These are phyloP conservation scores for Eubasilissa regina DNA, from an alignment of 1,140 invertebrate species.

Conservation along the genomic window DNA sequence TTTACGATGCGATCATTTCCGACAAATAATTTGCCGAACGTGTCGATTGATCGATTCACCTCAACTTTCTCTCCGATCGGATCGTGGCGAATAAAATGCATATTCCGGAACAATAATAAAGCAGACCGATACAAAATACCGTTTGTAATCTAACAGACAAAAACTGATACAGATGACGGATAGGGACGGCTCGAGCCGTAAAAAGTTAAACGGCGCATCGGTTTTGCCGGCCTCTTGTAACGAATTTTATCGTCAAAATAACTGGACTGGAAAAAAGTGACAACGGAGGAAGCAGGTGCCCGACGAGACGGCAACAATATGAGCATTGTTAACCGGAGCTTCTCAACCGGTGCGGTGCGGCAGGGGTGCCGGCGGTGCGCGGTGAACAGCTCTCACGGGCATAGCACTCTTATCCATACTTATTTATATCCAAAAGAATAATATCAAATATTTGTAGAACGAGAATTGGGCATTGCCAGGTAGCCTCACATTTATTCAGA, in stretches of 20 bases:
- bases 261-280: constrained; percentile 47
- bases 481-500: too few relatives aligned
- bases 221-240: neutral
- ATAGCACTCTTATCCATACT: too few relatives aligned
- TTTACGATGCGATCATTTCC: too few relatives aligned
- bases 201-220: constrained; percentile 1
- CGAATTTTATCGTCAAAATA: constrained; percentile 48
- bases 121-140: neutral
- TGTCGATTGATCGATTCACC: neutral
- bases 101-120: neutral
- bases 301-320: constrained; percentile 20
- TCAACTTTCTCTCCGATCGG: neutral
- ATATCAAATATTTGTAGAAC: too few relatives aligned
- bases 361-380: too few relatives aligned
- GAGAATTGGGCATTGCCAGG: too few relatives aligned
- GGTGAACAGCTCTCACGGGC: too few relatives aligned
- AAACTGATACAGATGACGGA: neutral
- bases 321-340: neutral
- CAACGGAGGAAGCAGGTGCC: constrained; percentile 45
- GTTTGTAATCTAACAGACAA: neutral
- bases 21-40: neutral
- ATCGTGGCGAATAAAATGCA: constrained; percentile 9
- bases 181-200: constrained; percentile 4
- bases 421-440: too few relatives aligned
- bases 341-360: neutral